These are phyloP conservation scores for Zeugodacus cucurbitae DNA, from an alignment of 1,140 invertebrate genomes.

Conservation along the genomic window DNA sequence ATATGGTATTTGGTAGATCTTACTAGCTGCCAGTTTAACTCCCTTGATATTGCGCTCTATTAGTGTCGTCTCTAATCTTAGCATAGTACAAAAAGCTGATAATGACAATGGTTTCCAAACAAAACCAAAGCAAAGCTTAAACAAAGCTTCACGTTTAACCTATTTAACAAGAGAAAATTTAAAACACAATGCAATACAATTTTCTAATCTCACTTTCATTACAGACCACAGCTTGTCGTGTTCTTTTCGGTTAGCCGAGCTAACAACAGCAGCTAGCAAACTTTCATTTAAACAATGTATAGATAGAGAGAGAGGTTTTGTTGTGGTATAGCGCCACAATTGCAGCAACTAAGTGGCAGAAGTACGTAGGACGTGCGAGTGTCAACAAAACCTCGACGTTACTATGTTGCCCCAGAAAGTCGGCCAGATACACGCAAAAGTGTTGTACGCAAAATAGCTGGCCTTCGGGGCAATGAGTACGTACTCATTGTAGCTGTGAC, in stretches of 20 bases:
- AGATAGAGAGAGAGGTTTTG: not conserved
- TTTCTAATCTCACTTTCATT: not conserved
- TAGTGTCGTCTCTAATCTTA: no score
- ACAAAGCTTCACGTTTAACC: not conserved
- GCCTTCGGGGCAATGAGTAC: not conserved
- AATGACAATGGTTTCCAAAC: no score
- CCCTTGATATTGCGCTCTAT: no score
- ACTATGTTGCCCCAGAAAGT: not conserved
- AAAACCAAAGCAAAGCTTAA: not conserved
- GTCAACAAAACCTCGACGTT: not conserved
- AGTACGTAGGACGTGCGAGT: not conserved
- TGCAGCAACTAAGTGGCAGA: not conserved
- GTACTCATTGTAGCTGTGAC: not conserved
- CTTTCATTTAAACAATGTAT: not conserved
- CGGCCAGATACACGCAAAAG: not conserved
- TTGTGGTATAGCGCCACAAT: not conserved
- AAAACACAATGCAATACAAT: not conserved
- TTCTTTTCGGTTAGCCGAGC: not conserved
- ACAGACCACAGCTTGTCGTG: not conserved
- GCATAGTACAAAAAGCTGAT: no score
- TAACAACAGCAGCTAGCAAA: not conserved
- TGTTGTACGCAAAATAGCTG: not conserved
- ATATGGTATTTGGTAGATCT: no score
- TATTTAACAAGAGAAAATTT: not conserved
- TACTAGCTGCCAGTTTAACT: no score